A percentile compares a stretch with the other conserved stretches of the same genome.
phyloP scores from a whole-genome alignment of 2,113 vertebrate genomes.

The Lipophrys pholis region DNA sequence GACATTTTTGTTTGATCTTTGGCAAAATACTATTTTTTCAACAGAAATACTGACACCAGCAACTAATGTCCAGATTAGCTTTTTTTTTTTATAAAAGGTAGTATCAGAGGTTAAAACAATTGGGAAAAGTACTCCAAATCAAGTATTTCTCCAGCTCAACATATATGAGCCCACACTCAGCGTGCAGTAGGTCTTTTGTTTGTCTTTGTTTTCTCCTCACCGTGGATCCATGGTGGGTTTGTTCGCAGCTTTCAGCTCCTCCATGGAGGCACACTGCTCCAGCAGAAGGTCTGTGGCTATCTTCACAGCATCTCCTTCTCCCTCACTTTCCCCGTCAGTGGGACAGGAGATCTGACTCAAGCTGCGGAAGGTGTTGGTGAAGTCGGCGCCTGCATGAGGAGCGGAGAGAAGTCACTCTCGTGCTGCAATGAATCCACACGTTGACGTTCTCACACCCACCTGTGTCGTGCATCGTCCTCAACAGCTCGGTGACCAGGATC shows the following conservation, averaged over 20 bases:
- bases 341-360: constrained; percentile 87
- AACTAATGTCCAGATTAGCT: too few relatives aligned
- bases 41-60: too few relatives aligned
- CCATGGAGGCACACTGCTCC: constrained; percentile 90
- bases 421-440: too few relatives aligned
- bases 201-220: constrained; percentile 79
- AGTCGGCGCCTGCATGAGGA: constrained; percentile 89
- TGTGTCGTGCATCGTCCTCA: constrained; percentile 94
- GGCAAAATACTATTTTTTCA: too few relatives aligned
- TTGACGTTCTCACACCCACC: constrained; percentile 75
- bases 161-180: too few relatives aligned
- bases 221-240: constrained; percentile 95
- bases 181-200: too few relatives aligned
- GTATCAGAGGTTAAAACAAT: too few relatives aligned
- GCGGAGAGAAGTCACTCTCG: neutral
- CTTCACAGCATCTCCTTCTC: constrained; percentile 63
- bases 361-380: constrained; percentile 93
- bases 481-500: constrained; percentile 86
- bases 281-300: constrained; percentile 82
- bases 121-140: too few relatives aligned
- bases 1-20: too few relatives aligned
- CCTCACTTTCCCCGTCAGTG: constrained; percentile 51
- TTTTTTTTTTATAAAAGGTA: too few relatives aligned
- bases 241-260: constrained; percentile 90
- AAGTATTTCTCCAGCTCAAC: too few relatives aligned